Evolutionary conservation across 2,797 vertebrate species (phyloP).

Genomic region (Danio choprae): DNA sequence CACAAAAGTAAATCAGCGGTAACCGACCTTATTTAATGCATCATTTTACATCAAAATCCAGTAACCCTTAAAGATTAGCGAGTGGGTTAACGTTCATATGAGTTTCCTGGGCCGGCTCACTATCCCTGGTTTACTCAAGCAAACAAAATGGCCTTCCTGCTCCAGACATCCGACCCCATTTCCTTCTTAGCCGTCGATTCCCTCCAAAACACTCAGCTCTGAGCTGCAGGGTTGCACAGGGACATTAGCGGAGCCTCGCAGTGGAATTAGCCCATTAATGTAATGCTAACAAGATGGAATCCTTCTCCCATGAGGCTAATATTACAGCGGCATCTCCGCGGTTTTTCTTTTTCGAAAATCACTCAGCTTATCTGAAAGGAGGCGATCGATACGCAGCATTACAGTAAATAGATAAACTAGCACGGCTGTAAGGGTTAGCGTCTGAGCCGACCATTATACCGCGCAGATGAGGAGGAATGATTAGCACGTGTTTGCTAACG

Average conservation of each 20-base stretch:
- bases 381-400: constrained; percentile 80
- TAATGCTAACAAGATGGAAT: constrained; percentile 84
- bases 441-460: constrained; percentile 76
- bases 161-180: constrained; percentile 71
- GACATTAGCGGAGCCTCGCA: constrained; percentile 78
- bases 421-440: constrained; percentile 68
- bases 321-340: constrained; percentile 77
- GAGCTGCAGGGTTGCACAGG: constrained; percentile 71
- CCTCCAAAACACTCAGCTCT: constrained; percentile 54
- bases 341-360: constrained; percentile 78
- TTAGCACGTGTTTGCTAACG: constrained; percentile 68
- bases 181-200: constrained; percentile 58
- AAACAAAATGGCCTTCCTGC: constrained; percentile 65
- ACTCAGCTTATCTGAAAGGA: constrained; percentile 82
- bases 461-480: constrained; percentile 76
- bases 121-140: constrained; percentile 54
- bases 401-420: constrained; percentile 84
- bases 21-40: constrained; percentile 31
- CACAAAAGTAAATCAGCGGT: constrained; percentile 20
- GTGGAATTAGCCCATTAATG: constrained; percentile 85
- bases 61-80: constrained; percentile 35
- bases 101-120: constrained; percentile 48
- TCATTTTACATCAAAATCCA: constrained; percentile 20
- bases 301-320: constrained; percentile 77
- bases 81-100: constrained; percentile 42